Evolutionary conservation across 2,797 vertebrate genomes (phyloP).

Genomic region (Mormyrus hasselquistii): DNA sequence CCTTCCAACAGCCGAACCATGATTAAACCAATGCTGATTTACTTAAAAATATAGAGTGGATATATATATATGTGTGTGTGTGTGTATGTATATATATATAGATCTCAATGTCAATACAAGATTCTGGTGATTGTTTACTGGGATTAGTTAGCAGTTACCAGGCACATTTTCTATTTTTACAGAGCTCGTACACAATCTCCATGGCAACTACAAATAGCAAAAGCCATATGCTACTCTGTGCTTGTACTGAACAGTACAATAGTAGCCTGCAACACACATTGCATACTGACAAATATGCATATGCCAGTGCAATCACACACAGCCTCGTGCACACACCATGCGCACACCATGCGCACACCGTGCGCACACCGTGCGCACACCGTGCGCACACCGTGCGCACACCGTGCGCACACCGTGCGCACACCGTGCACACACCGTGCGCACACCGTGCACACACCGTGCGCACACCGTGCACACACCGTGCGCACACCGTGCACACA

Average conservation of each 20-base stretch:
- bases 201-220: slow-evolving; percentile 9
- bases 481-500: too few relatives aligned
- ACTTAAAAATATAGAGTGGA: too few relatives aligned
- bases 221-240: not conserved
- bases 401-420: too few relatives aligned
- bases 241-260: not conserved
- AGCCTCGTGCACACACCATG: not conserved
- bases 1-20: too few relatives aligned
- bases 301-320: slow-evolving; percentile 11
- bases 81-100: not conserved
- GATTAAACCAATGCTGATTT: too few relatives aligned
- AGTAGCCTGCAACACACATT: slow-evolving; percentile 2
- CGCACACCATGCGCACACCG: too few relatives aligned
- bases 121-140: not conserved
- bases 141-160: not conserved
- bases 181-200: not conserved
- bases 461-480: too few relatives aligned
- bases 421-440: too few relatives aligned
- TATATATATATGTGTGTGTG: too few relatives aligned
- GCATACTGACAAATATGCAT: slow-evolving; percentile 9
- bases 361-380: too few relatives aligned
- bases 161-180: not conserved
- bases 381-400: too few relatives aligned
- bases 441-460: too few relatives aligned
- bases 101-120: not conserved